Evolutionary conservation across 2,113 vertebrate genomes (phyloP).

Genomic region (Tympanuchus pallidicinctus): DNA sequence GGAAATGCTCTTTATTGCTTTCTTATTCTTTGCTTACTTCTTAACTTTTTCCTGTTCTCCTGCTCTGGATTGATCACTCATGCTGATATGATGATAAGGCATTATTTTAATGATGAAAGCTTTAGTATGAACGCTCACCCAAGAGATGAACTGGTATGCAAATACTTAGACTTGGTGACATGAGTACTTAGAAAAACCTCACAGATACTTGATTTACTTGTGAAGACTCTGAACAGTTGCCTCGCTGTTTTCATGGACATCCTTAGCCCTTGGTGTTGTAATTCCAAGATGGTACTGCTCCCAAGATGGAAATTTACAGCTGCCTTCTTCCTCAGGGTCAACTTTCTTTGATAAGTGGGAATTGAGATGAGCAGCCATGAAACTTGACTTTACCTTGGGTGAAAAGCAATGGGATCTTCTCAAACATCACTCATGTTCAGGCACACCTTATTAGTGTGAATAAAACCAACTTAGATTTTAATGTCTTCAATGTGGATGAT

Average conservation of each 20-base stretch:
- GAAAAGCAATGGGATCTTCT: neutral
- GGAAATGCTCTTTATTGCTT: neutral
- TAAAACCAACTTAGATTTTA: neutral
- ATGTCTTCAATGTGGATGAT: neutral
- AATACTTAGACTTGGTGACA: neutral
- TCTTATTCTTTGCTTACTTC: neutral
- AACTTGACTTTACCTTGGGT: neutral
- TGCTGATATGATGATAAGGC: neutral
- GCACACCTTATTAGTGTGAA: neutral
- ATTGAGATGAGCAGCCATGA: neutral
- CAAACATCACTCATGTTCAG: neutral
- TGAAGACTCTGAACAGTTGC: neutral
- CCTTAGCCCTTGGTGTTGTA: neutral
- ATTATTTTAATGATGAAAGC: conserved; percentile 16
- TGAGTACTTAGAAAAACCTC: neutral
- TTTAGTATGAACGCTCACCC: neutral
- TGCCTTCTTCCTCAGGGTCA: neutral
- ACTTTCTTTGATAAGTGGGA: neutral
- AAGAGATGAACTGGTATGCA: conserved; percentile 14
- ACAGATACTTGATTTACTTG: neutral
- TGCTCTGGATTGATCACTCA: neutral
- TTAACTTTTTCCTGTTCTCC: neutral
- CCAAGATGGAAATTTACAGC: neutral
- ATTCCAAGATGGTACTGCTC: neutral
- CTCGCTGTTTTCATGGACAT: neutral